These are phyloP conservation scores for Carcina quercana DNA, from an alignment of 2,888 invertebrate genomes.

Conservation along the genomic window DNA sequence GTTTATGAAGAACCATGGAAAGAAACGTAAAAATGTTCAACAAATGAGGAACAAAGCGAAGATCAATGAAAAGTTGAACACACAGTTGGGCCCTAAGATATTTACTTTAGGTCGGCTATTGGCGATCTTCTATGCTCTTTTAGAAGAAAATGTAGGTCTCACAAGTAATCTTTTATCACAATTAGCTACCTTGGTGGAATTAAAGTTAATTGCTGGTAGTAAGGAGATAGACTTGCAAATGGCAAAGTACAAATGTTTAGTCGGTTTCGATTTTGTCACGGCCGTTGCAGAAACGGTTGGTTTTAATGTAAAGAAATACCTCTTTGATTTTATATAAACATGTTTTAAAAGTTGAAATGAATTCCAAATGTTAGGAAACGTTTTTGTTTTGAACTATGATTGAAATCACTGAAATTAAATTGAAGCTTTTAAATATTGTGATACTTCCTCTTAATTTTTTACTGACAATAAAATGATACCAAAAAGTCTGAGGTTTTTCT, in stretches of 20 bases:
- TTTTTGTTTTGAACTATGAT: too few relatives aligned
- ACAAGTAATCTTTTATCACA: slow-evolving; percentile 91
- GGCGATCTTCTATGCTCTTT: slow-evolving; percentile 92
- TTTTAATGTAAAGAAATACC: slow-evolving; percentile 84
- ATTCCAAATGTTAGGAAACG: too few relatives aligned
- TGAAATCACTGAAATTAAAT: too few relatives aligned
- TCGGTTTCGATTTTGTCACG: slow-evolving; percentile 86
- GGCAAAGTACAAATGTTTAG: slow-evolving; percentile 90
- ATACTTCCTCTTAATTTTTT: too few relatives aligned
- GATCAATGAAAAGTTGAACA: slow-evolving; percentile 72
- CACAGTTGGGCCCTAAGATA: slow-evolving; percentile 86
- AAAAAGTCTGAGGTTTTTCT: too few relatives aligned
- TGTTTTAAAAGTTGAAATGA: too few relatives aligned
- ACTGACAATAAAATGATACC: too few relatives aligned
- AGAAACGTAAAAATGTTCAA: slow-evolving; percentile 78
- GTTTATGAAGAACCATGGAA: slow-evolving; percentile 87
- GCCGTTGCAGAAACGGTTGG: slow-evolving; percentile 84
- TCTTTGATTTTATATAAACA: slow-evolving; percentile 80
- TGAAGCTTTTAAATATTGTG: too few relatives aligned
- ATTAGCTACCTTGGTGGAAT: slow-evolving; percentile 88
- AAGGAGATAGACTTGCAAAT: slow-evolving; percentile 85
- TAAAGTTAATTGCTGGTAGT: slow-evolving; percentile 83
- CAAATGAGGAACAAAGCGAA: slow-evolving; percentile 76
- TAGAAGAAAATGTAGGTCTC: slow-evolving; percentile 88
- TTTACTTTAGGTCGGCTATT: slow-evolving; percentile 88